Base-by-base conservation (phyloP, 2,797 vertebrate species). In the Helarctos malayanus region DNA sequence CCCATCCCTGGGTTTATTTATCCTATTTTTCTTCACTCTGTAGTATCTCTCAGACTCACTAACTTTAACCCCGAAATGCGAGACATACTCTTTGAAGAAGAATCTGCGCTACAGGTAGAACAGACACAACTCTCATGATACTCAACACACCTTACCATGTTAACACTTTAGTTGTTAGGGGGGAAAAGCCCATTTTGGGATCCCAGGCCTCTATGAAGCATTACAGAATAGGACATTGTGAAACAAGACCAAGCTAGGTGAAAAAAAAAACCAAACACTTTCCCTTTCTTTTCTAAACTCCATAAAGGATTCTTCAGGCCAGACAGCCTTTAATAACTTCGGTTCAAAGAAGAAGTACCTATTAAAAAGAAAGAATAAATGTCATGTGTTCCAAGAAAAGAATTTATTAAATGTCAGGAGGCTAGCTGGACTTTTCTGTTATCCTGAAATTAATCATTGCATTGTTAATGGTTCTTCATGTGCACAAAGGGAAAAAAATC, bases 341-440 rank as follows among this genome's bases (percentile, higher is more conserved):
- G 61, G 1, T 85, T 85, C 80, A 83, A 75, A 93, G 49, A 84
- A 35, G 25, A 82, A 6, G 7, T 82, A 61, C 19, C 32, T 86
- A 38, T 61, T 68, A 94, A 79, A 91, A 80, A 84, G 54, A 79
- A 85, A 86, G 56, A 87, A 78, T 8, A 94, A 95, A 94, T 35
- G 25, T 12, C 47, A 25, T 29, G 8, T 81, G 21, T 92, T 87
- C 41, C 81, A 83, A 92, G 41, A 47, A 54, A 93, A 75, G 12
- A 5, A 81, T 41, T 85, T 23, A 45, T 61, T 49, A 80, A 91
- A 85, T 69, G 35, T 80, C 19, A 54, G n/a, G 54, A 32, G 29
- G 52, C 82, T 45, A 90, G 25, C 41, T 93, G 5, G 2, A 83
- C 5, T 85, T 95, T 78, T 81, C 71, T 69, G 13, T 63, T 84